Percentiles rank a stretch among this genome's conserved stretches.
phyloP scores from a whole-genome alignment of 1,140 invertebrate species.

The Ctenoplectra terminalis region DNA sequence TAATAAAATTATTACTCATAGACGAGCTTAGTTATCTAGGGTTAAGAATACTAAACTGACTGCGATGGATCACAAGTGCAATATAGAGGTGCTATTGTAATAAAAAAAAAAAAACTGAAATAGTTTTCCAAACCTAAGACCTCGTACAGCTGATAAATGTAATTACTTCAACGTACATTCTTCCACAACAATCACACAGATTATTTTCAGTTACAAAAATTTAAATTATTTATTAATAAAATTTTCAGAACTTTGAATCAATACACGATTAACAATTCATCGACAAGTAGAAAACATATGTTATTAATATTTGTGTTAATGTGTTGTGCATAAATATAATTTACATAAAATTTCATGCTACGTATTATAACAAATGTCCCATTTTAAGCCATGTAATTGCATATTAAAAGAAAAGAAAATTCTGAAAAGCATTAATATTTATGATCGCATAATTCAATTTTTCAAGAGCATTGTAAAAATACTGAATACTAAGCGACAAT shows the following conservation, averaged over 20 bases:
- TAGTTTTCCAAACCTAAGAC: constrained; percentile 3
- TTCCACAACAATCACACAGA: neutral
- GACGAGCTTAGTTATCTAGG: no score
- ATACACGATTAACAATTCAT: neutral
- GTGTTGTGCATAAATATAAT: neutral
- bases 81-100: constrained; percentile 46
- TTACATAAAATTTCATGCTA: constrained; percentile 32
- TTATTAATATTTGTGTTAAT: neutral
- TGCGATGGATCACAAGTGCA: constrained; percentile 49
- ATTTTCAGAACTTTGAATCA: neutral
- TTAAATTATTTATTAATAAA: neutral
- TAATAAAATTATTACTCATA: no score
- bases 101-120: neutral
- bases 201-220: neutral
- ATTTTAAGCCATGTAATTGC: neutral
- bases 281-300: neutral
- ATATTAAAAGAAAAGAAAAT: constrained; percentile 3
- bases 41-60: neutral
- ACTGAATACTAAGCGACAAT: no score
- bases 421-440: constrained; percentile 5
- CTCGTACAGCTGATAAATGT: neutral
- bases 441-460: neutral
- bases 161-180: constrained; percentile 25
- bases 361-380: neutral
- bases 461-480: neutral